phyloP scores from a whole-genome alignment of 1,140 invertebrate species.

The Harpegnathos saltator region DNA sequence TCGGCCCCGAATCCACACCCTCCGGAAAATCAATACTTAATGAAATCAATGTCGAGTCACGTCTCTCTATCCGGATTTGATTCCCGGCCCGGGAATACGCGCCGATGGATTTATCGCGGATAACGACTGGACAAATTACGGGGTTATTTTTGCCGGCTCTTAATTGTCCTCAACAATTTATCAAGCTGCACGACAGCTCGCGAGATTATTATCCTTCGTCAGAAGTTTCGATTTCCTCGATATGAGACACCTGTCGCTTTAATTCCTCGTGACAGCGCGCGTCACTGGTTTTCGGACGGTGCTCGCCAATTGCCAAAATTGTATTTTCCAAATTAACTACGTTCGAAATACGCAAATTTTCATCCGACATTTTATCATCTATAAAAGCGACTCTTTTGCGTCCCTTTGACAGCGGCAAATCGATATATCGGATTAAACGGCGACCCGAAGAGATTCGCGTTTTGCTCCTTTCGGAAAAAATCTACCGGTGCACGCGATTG shows the following conservation, averaged over 20 bases:
- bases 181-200: slow-evolving; percentile 6
- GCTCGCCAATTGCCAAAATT: too few species aligned
- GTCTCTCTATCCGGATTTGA: slow-evolving; percentile 76
- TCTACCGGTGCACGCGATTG: too few species aligned
- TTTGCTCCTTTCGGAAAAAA: neutral
- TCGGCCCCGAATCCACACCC: slow-evolving; percentile 76
- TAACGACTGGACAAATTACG: slow-evolving; percentile 34
- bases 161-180: slow-evolving; percentile 24
- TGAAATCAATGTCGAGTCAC: slow-evolving; percentile 83
- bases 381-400: neutral
- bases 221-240: too few species aligned
- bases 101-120: slow-evolving; percentile 52
- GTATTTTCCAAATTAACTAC: too few species aligned
- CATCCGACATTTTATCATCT: neutral
- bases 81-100: slow-evolving; percentile 69
- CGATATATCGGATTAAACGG: neutral
- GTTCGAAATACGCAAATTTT: too few species aligned
- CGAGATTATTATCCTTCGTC: neutral
- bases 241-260: too few species aligned
- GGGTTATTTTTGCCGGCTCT: slow-evolving; percentile 5
- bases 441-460: neutral
- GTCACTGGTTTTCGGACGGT: too few species aligned
- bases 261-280: too few species aligned
- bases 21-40: slow-evolving; percentile 83
- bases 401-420: neutral